These are phyloP conservation scores for Cynopterus sphinx DNA, from an alignment of 2,797 vertebrate genomes.

Conservation along the genomic window DNA sequence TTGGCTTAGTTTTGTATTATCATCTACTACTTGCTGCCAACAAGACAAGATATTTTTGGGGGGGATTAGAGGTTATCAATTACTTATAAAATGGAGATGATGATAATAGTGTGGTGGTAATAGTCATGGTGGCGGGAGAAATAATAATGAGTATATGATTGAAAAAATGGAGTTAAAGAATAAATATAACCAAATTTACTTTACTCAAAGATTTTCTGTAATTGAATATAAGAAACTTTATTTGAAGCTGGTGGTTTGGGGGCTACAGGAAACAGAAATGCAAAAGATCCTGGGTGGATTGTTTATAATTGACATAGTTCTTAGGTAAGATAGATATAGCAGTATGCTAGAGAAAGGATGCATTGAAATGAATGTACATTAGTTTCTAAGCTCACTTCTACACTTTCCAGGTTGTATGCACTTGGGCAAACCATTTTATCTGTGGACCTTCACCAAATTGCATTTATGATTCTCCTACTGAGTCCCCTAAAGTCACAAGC, in stretches of 20 bases:
- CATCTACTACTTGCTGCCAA: neutral
- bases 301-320: neutral
- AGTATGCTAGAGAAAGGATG: neutral
- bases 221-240: neutral
- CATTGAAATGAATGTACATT: neutral
- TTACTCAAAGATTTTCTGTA: neutral
- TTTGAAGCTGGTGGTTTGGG: neutral
- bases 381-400: neutral
- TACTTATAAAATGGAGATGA: neutral
- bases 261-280: neutral
- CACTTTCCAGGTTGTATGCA: accelerated
- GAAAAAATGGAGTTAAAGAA: neutral
- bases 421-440: neutral
- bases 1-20: neutral
- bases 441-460: neutral
- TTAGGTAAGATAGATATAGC: neutral
- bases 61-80: neutral
- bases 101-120: neutral
- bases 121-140: neutral
- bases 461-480: neutral
- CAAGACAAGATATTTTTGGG: neutral
- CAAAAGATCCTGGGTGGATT: neutral
- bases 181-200: neutral
- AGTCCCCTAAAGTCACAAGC: neutral
- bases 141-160: neutral